Evolutionary conservation across 2,888 invertebrate genomes (phyloP).

Genomic region (Anthophora plumipes): DNA sequence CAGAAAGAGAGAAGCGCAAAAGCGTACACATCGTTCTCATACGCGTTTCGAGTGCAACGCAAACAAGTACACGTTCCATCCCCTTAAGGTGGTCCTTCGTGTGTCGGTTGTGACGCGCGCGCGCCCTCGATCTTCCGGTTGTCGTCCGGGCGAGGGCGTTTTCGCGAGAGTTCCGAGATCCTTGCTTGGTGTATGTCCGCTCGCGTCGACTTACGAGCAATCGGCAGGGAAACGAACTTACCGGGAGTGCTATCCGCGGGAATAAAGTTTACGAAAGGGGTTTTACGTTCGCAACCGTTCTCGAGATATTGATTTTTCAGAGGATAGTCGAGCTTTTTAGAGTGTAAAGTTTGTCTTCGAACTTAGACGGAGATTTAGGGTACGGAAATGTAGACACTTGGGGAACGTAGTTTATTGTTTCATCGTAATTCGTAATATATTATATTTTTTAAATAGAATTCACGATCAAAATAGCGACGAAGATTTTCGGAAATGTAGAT

Average conservation of each 20-base stretch:
- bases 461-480: too few relatives aligned
- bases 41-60: slow-evolving; percentile 54
- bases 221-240: slow-evolving; percentile 21
- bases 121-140: not conserved
- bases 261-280: not conserved
- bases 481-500: too few relatives aligned
- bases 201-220: slow-evolving; percentile 41
- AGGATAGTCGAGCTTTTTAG: not conserved
- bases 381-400: not conserved
- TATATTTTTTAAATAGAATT: too few relatives aligned
- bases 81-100: slow-evolving; percentile 33
- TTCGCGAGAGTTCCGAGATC: slow-evolving; percentile 43
- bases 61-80: slow-evolving; percentile 57
- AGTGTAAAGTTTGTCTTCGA: not conserved
- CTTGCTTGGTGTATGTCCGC: slow-evolving; percentile 42
- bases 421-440: too few relatives aligned
- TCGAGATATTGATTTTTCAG: slow-evolving; percentile 23
- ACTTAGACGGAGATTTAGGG: not conserved
- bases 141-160: slow-evolving; percentile 9
- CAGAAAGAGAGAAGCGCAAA: slow-evolving; percentile 10
- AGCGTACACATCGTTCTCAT: slow-evolving; percentile 32
- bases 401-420: too few relatives aligned
- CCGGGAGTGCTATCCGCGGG: slow-evolving; percentile 5
- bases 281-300: not conserved
- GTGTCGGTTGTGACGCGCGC: slow-evolving; percentile 50